Base-by-base conservation (phyloP, 2,113 vertebrate genomes). In the Mionectes macconnelli region DNA sequence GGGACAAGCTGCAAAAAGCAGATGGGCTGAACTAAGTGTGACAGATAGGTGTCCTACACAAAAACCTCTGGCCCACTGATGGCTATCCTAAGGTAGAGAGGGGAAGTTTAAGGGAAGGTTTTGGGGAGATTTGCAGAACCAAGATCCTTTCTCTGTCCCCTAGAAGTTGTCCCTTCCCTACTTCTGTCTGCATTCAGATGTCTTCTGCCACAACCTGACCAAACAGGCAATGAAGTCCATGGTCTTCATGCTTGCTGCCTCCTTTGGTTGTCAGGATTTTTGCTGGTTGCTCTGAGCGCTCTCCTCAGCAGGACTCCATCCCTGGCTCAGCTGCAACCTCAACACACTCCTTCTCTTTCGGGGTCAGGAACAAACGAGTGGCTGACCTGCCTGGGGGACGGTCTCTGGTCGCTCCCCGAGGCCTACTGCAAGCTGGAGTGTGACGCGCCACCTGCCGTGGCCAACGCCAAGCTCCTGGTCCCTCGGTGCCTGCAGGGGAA, bases 351-450 rank as follows among this genome's bases (percentile, higher is more conserved):
- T 94, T 96, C 37, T 96, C 77, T 94, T 84, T 78, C 63, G 95
- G 96, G 79, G 6, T 57, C 94, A 99, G 99, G 99, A 81, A 96
- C 97, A 93, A 99, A 97, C 88, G 98, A 99, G 35, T 98, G 98
- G 98, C 91, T 99, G 96, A 98, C 98, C 66, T 99, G 99, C 96
- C 97, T 99, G 92, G 99, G 99, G 76, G 99, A 99, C 0, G 98
- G 99, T 8, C 97, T 99, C 56, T 99, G 99, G 99, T 99, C 99
- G 3, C 98, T 99, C 69, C 99, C 99, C 0, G 99, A 99, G 94
- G 99, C 98, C 52, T 99, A 99, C 97, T 99, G 99, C 97, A 99
- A 99, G 97, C 95, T 99, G 27, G 99, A 99, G 89, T 99, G 99
- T 3, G 97, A 97, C 1, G 94, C 95, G 0, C 98, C 98, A 2